phyloP scores from a whole-genome alignment of 2,797 vertebrate species.

The Microctenopoma lineatum region DNA sequence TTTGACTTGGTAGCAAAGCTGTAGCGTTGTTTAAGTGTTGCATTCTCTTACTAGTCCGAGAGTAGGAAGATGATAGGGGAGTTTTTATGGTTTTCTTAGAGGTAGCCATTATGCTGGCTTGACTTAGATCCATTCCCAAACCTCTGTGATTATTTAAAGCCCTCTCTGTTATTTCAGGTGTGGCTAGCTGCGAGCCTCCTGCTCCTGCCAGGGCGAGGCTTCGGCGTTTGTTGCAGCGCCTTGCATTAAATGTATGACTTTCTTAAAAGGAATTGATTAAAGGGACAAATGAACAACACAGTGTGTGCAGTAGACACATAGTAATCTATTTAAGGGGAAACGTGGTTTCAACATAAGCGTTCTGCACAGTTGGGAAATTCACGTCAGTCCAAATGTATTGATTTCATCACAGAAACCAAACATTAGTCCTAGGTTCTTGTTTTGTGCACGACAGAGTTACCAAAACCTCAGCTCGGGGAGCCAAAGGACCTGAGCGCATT shows the following conservation, averaged over 20 bases:
- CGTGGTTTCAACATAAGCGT: conserved; percentile 39
- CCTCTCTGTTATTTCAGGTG: conserved; percentile 82
- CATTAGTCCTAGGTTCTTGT: conserved; percentile 32
- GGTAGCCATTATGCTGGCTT: conserved; percentile 64
- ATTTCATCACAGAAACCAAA: conserved; percentile 49
- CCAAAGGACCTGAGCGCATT: conserved; percentile 75
- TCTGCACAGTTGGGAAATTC: conserved; percentile 42
- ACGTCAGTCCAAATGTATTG: conserved; percentile 15
- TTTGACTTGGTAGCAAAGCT: conserved; percentile 17
- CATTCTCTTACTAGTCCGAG: conserved; percentile 35
- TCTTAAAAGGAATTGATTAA: conserved; percentile 48
- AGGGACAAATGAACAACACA: conserved; percentile 22
- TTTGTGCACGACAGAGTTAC: conserved; percentile 82
- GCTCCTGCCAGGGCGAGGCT: conserved; percentile 52
- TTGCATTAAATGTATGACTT: conserved; percentile 45
- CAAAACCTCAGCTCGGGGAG: conserved; percentile 85
- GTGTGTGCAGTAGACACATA: conserved; percentile 15
- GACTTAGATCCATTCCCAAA: conserved; percentile 45
- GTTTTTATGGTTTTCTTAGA: conserved; percentile 65
- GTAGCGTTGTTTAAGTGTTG: conserved; percentile 27
- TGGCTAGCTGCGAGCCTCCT: conserved; percentile 65
- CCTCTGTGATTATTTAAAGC: conserved; percentile 66
- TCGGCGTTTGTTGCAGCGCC: conserved; percentile 50
- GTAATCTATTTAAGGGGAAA: conserved; percentile 13
- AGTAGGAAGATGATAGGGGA: conserved; percentile 49